Evolutionary conservation across 2,797 vertebrate genomes (phyloP), one percentile per base, ranked within the genome.

Genomic region (Microtus agrestis): DNA sequence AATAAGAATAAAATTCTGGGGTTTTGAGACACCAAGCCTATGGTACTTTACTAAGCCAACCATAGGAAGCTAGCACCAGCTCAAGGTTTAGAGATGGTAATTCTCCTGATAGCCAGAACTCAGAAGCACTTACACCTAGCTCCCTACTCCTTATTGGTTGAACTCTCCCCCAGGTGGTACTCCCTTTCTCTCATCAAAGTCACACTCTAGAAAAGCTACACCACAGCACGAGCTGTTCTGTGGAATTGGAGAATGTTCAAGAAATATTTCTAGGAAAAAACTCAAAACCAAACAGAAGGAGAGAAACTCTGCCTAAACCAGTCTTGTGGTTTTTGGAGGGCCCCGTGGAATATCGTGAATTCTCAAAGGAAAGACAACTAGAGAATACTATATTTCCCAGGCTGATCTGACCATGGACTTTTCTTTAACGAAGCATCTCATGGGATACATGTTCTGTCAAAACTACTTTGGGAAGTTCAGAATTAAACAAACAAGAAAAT

Each of bases 311-410:
- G 10, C 63, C 12, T 54, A 94, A 85, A 92, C 69, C 9, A 73
- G 37, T 15, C 8, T 73, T 76, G 23, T 73, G 43, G 17, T 77
- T 34, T 34, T 37, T 86, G 6, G 29, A 74, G 56, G 11, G n/a
- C 8, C 31, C 29, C 27, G 3, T 48, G 59, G 48, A 8, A 61
- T 43, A 37, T 63, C 23, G 5, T 6, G 11, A 93, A 40, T 65
- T 87, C 78, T 48, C 31, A 46, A 51, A 40, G 25, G 56, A 81
- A 56, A 65, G 9, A 14, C 31, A 17, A 43, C 3, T 71, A 63
- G 63, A 94, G 11, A 59, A 89, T 82, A 5, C 31, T 63, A 4
- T 51, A 17, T 86, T 95, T 95, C 89, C 95, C 78, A 96, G 40
- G 48, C 61, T 80, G 25, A 82, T 63, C 59, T 87, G 76, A 65